Evolutionary conservation across 2,113 vertebrate species (phyloP).

Genomic region (Noctilio leporinus): DNA sequence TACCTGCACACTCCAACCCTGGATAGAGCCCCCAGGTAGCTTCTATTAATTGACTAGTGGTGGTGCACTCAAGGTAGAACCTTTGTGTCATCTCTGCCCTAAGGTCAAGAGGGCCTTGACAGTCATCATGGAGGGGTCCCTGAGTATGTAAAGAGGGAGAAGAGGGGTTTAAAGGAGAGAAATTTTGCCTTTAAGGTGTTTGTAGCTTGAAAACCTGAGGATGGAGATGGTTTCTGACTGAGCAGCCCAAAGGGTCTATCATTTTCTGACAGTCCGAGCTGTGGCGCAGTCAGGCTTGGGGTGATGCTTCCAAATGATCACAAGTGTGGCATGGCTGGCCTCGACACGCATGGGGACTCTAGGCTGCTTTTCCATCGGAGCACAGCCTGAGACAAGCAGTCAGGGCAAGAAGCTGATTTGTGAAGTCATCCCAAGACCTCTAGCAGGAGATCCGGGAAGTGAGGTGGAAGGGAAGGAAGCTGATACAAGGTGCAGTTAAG

Average conservation of each 20-base stretch:
- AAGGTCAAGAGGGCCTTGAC: background rate
- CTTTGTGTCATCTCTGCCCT: background rate
- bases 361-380: background rate
- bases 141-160: background rate
- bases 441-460: background rate
- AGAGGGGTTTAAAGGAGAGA: background rate
- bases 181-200: background rate
- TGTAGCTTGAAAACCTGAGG: background rate
- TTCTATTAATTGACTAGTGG: background rate
- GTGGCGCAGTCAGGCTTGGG: background rate
- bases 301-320: background rate
- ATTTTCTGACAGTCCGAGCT: background rate
- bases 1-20: background rate
- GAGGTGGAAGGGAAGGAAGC: background rate
- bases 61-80: background rate
- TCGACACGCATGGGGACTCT: background rate
- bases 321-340: background rate
- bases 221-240: background rate
- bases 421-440: background rate
- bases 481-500: background rate
- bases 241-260: background rate
- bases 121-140: background rate
- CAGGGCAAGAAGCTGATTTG: background rate
- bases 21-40: background rate
- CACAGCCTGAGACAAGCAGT: background rate